These are phyloP conservation scores for Phrynocephalus guinanensis DNA, from an alignment of 2,797 vertebrate species.

Conservation along the genomic window DNA sequence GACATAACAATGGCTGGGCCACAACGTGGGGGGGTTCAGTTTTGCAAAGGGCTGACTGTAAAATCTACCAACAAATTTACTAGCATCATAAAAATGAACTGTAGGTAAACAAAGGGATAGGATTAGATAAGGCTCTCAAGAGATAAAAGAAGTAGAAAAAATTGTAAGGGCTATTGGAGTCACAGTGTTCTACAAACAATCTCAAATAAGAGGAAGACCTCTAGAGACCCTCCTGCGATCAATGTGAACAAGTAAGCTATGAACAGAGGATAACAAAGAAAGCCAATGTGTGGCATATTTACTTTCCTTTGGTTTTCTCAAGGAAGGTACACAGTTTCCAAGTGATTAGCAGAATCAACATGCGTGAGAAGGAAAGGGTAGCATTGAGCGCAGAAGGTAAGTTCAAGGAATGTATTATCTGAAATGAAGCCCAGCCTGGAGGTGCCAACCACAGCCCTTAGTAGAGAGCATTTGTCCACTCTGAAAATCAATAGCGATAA, in stretches of 20 bases:
- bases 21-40: not conserved
- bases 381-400: not conserved
- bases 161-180: not conserved
- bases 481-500: not conserved
- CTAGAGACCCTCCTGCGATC: not conserved
- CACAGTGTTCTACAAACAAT: slow-evolving; percentile 8
- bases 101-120: not conserved
- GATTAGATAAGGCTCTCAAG: not conserved
- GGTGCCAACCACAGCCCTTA: not conserved
- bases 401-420: not conserved
- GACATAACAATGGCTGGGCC: too few species aligned
- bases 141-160: not conserved
- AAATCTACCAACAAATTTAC: not conserved
- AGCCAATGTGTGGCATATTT: not conserved
- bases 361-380: not conserved
- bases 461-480: not conserved
- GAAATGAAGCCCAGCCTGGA: not conserved
- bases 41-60: not conserved
- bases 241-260: slow-evolving; percentile 4
- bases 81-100: not conserved
- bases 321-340: slow-evolving; percentile 7
- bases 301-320: not conserved
- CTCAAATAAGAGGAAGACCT: not conserved
- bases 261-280: slow-evolving; percentile 16
- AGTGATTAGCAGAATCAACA: slow-evolving; percentile 20